phyloP scores from a whole-genome alignment of 2,888 invertebrate genomes.

The Gandaritis pyraliata region DNA sequence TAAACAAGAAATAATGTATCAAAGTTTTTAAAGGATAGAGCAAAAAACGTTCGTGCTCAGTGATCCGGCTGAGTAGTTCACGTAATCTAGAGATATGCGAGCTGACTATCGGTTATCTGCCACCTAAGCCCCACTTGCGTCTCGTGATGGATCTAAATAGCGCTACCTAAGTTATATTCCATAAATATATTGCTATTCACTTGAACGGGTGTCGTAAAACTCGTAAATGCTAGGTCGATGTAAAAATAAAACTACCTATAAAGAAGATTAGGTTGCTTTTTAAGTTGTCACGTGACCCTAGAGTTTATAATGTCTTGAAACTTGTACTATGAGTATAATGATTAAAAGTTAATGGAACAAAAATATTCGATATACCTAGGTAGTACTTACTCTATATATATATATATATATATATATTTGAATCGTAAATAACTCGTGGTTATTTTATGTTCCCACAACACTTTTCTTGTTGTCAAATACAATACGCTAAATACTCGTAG shows the following conservation, averaged over 20 bases:
- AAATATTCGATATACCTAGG: too few relatives aligned
- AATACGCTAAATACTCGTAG: too few relatives aligned
- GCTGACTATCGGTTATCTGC: constrained; percentile 36
- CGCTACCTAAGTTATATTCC: neutral
- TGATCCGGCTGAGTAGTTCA: constrained; percentile 33
- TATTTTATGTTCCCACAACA: too few relatives aligned
- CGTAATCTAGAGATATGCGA: constrained; percentile 29
- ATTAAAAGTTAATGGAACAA: too few relatives aligned
- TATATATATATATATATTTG: too few relatives aligned
- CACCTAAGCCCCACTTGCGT: constrained; percentile 29
- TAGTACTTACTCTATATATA: too few relatives aligned
- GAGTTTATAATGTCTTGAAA: too few relatives aligned
- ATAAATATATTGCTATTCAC: neutral
- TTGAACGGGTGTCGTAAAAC: neutral
- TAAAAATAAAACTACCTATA: neutral
- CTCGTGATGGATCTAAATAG: constrained; percentile 22
- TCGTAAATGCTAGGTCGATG: neutral
- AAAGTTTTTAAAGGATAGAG: neutral
- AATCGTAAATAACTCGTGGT: too few relatives aligned
- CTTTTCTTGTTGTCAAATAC: too few relatives aligned
- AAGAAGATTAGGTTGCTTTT: neutral
- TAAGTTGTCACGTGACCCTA: neutral
- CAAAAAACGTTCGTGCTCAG: constrained; percentile 18
- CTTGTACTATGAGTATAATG: too few relatives aligned
- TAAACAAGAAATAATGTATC: neutral